Evolutionary conservation across 2,797 vertebrate species (phyloP).

Genomic region (Phoeniculus purpureus): DNA sequence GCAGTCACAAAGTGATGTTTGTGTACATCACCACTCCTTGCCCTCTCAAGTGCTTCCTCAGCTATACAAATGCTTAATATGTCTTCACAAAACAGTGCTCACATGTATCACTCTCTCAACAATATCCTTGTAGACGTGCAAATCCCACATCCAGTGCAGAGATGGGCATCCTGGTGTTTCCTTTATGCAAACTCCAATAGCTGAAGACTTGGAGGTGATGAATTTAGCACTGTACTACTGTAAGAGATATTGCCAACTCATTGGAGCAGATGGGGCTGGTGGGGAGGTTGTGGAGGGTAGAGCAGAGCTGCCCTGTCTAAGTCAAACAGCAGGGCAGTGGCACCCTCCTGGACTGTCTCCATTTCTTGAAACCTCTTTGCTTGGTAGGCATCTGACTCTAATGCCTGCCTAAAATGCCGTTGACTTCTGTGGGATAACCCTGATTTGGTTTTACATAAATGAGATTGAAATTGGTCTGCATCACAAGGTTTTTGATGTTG

Average conservation of each 20-base stretch:
- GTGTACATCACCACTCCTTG: not conserved
- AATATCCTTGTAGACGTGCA: not conserved
- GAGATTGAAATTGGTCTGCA: not conserved
- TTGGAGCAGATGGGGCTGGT: not conserved
- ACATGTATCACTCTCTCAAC: not conserved
- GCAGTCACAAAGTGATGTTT: not conserved
- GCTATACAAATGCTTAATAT: not conserved
- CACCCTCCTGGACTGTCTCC: not conserved
- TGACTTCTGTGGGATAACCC: not conserved
- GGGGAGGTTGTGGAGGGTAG: not conserved
- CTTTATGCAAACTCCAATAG: not conserved
- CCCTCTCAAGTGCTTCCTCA: not conserved
- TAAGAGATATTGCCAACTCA: not conserved
- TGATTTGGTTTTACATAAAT: not conserved
- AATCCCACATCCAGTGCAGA: not conserved
- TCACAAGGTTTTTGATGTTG: not conserved
- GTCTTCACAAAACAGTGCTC: not conserved
- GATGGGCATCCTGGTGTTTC: not conserved
- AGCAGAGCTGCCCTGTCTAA: not conserved
- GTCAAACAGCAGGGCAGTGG: not conserved
- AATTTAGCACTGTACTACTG: not conserved
- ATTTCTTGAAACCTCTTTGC: not conserved
- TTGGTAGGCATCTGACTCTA: not conserved
- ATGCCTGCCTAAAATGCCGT: not conserved
- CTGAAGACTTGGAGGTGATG: not conserved